Percentiles rank a stretch among this genome's conserved stretches.
These are phyloP conservation scores for Hypotaenidia philippensis DNA, from an alignment of 2,797 vertebrate genomes.

Conservation along the genomic window DNA sequence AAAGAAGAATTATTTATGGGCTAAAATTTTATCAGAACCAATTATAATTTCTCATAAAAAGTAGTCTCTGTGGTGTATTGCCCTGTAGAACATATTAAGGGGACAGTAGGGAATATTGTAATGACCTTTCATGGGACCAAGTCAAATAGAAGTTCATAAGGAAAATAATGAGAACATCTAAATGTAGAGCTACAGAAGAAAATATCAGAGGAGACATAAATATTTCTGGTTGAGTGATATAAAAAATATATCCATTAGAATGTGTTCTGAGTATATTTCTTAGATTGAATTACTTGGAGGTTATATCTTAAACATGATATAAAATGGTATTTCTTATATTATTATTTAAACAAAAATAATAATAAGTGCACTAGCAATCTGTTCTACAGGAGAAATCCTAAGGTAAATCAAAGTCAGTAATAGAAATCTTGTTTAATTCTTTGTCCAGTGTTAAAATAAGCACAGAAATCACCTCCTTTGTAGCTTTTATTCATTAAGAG, in stretches of 20 bases:
- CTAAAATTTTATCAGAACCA: not conserved
- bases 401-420: not conserved
- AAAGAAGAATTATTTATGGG: not conserved
- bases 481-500: constrained; percentile 22
- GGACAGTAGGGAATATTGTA: not conserved
- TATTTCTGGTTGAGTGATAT: not conserved
- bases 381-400: not conserved
- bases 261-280: not conserved
- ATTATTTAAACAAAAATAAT: not conserved
- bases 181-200: not conserved
- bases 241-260: not conserved
- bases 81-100: not conserved
- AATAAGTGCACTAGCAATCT: not conserved
- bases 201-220: not conserved
- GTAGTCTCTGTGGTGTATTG: not conserved
- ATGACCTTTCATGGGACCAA: not conserved
- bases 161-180: not conserved
- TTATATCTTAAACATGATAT: not conserved
- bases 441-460: constrained; percentile 10
- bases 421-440: not conserved
- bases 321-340: not conserved
- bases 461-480: constrained; percentile 2
- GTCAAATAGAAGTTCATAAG: not conserved
- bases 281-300: not conserved
- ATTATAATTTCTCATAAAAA: not conserved